phyloP scores from a whole-genome alignment of 2,797 vertebrate species.

The Gymnopithys bicolor region DNA sequence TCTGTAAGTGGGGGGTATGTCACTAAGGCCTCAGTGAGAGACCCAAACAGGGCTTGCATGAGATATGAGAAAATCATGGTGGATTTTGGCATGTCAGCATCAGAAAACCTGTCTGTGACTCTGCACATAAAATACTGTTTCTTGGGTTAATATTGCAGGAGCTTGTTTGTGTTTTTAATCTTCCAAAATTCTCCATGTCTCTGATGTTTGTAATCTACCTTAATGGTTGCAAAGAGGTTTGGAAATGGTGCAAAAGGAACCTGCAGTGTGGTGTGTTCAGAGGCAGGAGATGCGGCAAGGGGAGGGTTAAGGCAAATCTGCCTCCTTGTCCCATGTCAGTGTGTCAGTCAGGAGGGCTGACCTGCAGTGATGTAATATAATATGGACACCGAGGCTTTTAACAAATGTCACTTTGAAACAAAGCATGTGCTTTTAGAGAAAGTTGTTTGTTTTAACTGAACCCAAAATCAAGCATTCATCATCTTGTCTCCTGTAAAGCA shows the following conservation, averaged over 20 bases:
- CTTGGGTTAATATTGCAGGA: fast-evolving
- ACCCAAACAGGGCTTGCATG: background rate
- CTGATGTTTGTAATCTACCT: background rate
- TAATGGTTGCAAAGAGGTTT: background rate
- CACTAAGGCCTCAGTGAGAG: background rate
- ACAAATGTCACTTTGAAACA: constrained; percentile 37
- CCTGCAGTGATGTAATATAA: background rate
- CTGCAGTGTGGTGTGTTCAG: background rate
- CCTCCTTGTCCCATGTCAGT: background rate
- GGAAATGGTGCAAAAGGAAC: background rate
- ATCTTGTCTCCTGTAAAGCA: background rate
- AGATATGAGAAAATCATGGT: background rate
- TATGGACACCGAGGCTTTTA: background rate
- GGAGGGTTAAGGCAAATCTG: constrained; percentile 7
- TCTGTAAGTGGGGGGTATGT: background rate
- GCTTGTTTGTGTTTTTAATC: background rate
- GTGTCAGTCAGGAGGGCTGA: background rate
- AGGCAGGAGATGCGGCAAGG: background rate
- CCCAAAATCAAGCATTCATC: constrained; percentile 24
- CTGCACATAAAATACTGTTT: background rate
- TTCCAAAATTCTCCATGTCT: background rate
- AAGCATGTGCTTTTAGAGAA: background rate
- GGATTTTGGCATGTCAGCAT: background rate
- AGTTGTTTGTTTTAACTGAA: constrained; percentile 36
- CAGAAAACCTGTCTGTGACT: background rate